phyloP scores from a whole-genome alignment of 2,888 invertebrate species.

The Dasypolia templi region DNA sequence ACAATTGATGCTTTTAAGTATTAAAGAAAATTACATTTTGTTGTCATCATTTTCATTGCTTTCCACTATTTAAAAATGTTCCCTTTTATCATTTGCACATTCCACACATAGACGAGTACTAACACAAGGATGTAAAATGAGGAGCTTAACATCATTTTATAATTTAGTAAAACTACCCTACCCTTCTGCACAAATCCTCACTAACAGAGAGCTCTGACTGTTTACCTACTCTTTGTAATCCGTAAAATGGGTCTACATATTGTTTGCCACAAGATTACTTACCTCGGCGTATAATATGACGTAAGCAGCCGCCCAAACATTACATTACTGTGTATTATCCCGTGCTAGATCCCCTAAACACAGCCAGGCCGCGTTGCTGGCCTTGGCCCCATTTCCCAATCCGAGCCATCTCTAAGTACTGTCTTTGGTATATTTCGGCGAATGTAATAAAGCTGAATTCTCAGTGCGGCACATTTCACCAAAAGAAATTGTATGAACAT shows the following conservation, averaged over 20 bases:
- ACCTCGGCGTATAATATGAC: slow-evolving; percentile 37
- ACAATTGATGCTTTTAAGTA: background rate
- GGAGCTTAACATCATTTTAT: background rate
- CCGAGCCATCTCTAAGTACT: slow-evolving; percentile 54
- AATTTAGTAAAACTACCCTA: slow-evolving; percentile 2
- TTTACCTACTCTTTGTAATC: slow-evolving; percentile 26
- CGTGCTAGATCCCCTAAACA: slow-evolving; percentile 55
- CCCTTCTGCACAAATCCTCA: slow-evolving; percentile 17
- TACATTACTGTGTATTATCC: slow-evolving; percentile 48
- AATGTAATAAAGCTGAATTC: slow-evolving; percentile 48
- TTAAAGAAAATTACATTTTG: slow-evolving; percentile 19
- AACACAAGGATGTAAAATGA: background rate
- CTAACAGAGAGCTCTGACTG: slow-evolving; percentile 11
- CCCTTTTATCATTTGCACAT: background rate
- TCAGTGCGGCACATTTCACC: slow-evolving; percentile 38
- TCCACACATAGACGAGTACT: background rate
- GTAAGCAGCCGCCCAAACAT: slow-evolving; percentile 41
- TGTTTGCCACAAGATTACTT: slow-evolving; percentile 43
- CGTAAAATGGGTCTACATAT: slow-evolving; percentile 33
- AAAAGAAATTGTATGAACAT: slow-evolving; percentile 17
- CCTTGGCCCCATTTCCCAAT: slow-evolving; percentile 67
- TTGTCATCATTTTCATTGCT: slow-evolving; percentile 3
- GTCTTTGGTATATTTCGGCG: slow-evolving; percentile 38
- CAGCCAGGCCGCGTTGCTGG: slow-evolving; percentile 41
- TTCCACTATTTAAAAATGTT: background rate